Evolutionary conservation across 2,113 vertebrate genomes (phyloP), one percentile per base, ranked within the genome.

Genomic region (Phalacrocorax carbo): DNA sequence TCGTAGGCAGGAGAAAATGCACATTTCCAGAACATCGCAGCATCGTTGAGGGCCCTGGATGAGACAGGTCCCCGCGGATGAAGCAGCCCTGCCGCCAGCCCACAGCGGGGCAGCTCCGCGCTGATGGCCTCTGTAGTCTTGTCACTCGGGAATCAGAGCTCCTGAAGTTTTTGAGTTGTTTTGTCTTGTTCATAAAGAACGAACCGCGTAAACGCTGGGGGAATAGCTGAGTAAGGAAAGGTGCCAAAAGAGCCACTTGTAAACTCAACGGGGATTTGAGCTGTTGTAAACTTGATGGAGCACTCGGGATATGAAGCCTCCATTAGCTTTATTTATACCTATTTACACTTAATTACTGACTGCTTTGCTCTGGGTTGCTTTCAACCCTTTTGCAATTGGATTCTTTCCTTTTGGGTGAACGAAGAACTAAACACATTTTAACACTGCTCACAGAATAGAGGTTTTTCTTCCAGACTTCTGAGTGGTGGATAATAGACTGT

Each of bases 51-150:
- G 15, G 8, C 48, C 32, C 48, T 32, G 38, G 32, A 9, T 1
- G 2, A 26, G 60, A 30, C 1, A 4, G 26, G 38, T 55, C 23
- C 34, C 32, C 0, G 4, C 0, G 2, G 64, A 9, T 26, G 36
- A 61, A 57, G 34, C 29, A 54, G 25, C 51, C 7, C 36, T 60
- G 46, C 25, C 0, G 3, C 27, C 60, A 52, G 2, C 55, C 57
- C 0, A 0, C 1, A 0, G n/a, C 79, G 52, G 75, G 61, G 12
- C 57, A 55, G 61, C 38, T 58, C 13, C 34, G 2, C 1, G 0
- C 64, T 36, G 25, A 10, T 1, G 7, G 38, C 10, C 40, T 81
- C 61, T 60, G 16, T 27, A 49, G 52, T 30, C 5, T 18, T 40
- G 54, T 9, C 61, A 21, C 23, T 29, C 14, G 8, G 40, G 44